Base-by-base conservation (phyloP, 2,797 vertebrate species). In the Spondyliosoma cantharus region DNA sequence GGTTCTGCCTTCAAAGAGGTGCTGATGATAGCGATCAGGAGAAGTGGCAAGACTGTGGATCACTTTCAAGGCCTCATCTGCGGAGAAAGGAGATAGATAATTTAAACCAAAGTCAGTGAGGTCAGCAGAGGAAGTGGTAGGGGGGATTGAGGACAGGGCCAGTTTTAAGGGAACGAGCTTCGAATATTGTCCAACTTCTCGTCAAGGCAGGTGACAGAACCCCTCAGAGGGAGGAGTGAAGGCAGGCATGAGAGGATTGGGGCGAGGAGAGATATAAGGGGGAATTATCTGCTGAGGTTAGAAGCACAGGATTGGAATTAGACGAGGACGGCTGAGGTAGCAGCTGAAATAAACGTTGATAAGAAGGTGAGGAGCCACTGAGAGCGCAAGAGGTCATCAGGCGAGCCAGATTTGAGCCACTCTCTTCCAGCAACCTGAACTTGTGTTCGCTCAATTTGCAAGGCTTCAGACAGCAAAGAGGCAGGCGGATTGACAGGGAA, bases 21-120 rank as follows among this genome's bases (percentile, higher is more conserved):
- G 87, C 87, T 76, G 89, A 92, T 84, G 90, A 91, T 87, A 85
- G 91, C 82, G 88, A 91, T 92, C 90, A 87, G 72, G 73, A 84
- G 86, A 87, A 86, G 84, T 82, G 86, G 84, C 77, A 75, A 83
- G 87, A 78, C 81, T 79, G 87, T 83, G 72, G 85, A 87, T 90
- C 86, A 76, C 77, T 88, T 88, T 89, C 79, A 63, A 81, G 83
- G 86, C 87, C 86, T 90, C 85, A 84, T 89, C 85, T 83, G 85
- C 79, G 73, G 71, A 82, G 80, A 85, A 82, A 74, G 78, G 71
- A 84, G 82, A 66, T 24, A 82, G 82, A 91, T 89, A 68, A 91
- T 91, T 91, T 87, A 79, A 86, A 86, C 19, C 25, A 74, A 89
- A 89, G 86, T 87, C 82, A 68, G 80, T 20, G 43, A 80, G 88